Percentiles rank a stretch among this genome's conserved stretches.
Conservation (phyloP, 2,797 vertebrate species). For the Tokudaia muenninki region DNA sequence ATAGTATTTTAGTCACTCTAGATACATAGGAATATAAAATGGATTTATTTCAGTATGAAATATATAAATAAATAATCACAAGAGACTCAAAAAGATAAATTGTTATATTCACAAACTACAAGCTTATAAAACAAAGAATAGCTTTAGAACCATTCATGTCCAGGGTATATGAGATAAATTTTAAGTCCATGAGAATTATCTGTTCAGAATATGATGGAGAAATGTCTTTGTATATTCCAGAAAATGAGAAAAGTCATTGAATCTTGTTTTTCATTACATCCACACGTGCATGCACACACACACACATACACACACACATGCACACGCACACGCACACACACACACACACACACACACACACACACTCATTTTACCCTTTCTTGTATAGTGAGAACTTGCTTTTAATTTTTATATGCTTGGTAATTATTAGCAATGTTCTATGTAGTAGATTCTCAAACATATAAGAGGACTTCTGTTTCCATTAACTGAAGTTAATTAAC, state of each 20-base stretch:
- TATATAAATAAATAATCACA: slow-evolving; percentile 11
- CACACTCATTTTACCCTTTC: background rate
- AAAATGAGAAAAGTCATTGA: background rate
- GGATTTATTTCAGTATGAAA: background rate
- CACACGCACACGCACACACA: background rate
- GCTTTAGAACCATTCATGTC: background rate
- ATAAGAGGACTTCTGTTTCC: background rate
- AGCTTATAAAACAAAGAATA: background rate
- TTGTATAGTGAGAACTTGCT: background rate
- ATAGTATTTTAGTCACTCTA: background rate
- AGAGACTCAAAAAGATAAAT: slow-evolving; percentile 7
- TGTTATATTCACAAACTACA: background rate
- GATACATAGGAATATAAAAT: background rate
- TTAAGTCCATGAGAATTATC: background rate
- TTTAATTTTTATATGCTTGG: slow-evolving; percentile 12
- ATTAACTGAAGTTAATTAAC: background rate
- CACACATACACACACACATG: background rate
- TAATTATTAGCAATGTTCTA: slow-evolving; percentile 15
- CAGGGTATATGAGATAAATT: background rate
- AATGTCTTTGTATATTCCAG: slow-evolving; percentile 5
- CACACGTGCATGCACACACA: background rate
- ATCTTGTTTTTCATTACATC: background rate
- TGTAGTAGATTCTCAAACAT: background rate
- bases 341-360: background rate
- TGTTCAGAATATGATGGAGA: slow-evolving; percentile 11